Percentiles rank a stretch among this genome's conserved stretches.
These are phyloP conservation scores for Caracal caracal DNA, from an alignment of 2,113 vertebrate species.

Conservation along the genomic window DNA sequence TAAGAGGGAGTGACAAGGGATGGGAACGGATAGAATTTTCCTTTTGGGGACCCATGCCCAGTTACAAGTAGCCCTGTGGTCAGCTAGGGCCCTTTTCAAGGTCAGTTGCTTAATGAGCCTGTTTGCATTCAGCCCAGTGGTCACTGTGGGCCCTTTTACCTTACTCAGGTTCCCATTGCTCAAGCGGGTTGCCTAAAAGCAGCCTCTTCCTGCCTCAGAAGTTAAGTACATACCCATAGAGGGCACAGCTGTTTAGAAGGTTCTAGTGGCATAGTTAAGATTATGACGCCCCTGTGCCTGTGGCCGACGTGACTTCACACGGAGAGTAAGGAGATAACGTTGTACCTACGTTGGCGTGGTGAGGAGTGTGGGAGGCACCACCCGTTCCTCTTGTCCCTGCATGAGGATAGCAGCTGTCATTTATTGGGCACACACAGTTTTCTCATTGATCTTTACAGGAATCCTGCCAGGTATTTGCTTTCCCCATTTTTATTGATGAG, in stretches of 20 bases:
- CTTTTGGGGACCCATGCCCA: not conserved
- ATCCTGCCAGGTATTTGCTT: not conserved
- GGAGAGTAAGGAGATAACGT: not conserved
- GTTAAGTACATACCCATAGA: not conserved
- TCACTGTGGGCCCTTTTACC: not conserved
- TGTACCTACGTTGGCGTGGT: not conserved
- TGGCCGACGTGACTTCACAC: not conserved
- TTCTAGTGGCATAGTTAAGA: not conserved
- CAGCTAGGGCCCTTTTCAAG: not conserved
- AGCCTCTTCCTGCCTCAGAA: not conserved
- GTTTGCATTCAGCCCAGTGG: not conserved
- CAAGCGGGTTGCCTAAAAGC: not conserved
- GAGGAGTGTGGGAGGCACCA: not conserved
- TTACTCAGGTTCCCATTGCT: not conserved
- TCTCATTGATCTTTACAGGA: not conserved
- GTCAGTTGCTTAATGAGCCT: not conserved
- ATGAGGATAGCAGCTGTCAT: not conserved
- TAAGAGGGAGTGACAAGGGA: not conserved
- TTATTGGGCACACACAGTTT: not conserved
- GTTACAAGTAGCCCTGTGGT: not conserved
- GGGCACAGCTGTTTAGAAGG: not conserved
- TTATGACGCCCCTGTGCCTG: not conserved
- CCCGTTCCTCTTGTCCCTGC: not conserved
- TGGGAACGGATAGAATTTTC: not conserved
- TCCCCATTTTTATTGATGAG: not conserved